phyloP scores from a whole-genome alignment of 2,113 vertebrate species.

The Typhlomys cinereus region DNA sequence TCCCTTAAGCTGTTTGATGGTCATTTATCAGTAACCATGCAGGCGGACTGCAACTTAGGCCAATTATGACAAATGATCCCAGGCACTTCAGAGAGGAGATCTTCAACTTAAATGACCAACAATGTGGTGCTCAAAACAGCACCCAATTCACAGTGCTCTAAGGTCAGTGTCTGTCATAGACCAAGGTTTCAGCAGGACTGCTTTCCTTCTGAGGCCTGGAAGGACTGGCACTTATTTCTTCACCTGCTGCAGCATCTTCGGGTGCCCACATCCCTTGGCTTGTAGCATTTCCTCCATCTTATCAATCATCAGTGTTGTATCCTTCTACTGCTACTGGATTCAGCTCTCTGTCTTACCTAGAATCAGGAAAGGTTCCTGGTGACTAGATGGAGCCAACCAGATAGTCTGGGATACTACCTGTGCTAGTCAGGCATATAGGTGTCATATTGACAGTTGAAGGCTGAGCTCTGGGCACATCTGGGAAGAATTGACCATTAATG shows the following conservation, averaged over 20 bases:
- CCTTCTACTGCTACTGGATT: neutral
- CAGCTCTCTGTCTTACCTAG: neutral
- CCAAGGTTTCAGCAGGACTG: neutral
- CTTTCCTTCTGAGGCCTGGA: neutral
- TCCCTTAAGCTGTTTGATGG: too few relatives aligned
- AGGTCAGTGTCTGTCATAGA: neutral
- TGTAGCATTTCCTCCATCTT: neutral
- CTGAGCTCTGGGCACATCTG: too few relatives aligned
- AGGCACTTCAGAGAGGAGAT: neutral
- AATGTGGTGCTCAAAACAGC: neutral
- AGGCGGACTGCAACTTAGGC: too few relatives aligned
- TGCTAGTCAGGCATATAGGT: too few relatives aligned
- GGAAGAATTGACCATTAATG: too few relatives aligned
- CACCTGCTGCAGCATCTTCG: too few relatives aligned
- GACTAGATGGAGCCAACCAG: too few relatives aligned
- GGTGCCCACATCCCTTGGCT: neutral
- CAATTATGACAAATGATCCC: too few relatives aligned
- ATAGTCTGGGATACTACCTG: neutral
- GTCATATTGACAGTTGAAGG: too few relatives aligned
- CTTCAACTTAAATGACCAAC: neutral
- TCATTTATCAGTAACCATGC: too few relatives aligned
- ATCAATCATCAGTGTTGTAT: neutral
- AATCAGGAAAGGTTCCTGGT: neutral
- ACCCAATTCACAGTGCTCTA: neutral
- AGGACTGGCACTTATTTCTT: neutral